These are phyloP conservation scores for Pseudorhiza aurosa DNA, from an alignment of 30 jellyfish, hydroid and myxozoan species.

Conservation along the genomic window DNA sequence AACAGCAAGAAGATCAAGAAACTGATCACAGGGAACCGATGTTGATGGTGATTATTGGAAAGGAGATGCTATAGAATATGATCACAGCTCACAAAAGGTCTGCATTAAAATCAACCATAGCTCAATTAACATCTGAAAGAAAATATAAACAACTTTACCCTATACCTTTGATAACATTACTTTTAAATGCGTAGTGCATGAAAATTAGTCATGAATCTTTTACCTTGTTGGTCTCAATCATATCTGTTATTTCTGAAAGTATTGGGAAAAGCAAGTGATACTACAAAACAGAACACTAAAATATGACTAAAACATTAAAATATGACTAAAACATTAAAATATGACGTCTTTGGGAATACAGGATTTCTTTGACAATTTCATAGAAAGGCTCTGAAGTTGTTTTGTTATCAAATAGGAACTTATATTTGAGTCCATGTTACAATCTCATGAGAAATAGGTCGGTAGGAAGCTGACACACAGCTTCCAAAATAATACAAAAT, in stretches of 20 bases:
- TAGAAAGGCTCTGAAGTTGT: not conserved
- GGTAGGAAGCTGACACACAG: not conserved
- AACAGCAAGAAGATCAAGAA: too few species aligned
- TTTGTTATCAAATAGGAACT: not conserved
- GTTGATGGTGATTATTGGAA: too few species aligned
- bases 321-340: not conserved
- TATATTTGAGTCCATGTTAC: not conserved
- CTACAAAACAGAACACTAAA: conserved; percentile 33
- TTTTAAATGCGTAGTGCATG: too few species aligned
- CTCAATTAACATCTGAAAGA: too few species aligned
- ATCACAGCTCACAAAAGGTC: too few species aligned
- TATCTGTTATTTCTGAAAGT: conserved; percentile 58
- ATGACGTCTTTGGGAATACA: too few species aligned
- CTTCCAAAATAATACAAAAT: not conserved
- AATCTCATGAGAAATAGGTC: not conserved
- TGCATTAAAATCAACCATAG: too few species aligned
- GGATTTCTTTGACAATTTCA: not conserved
- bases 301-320: not conserved
- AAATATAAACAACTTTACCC: too few species aligned
- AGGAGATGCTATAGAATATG: too few species aligned
- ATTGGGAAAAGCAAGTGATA: conserved; percentile 82
- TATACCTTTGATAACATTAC: too few species aligned
- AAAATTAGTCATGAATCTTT: too few species aligned
- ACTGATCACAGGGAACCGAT: too few species aligned
- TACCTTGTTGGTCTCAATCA: conserved; percentile 81